Conservation (phyloP, 2,797 vertebrate genomes). For the Sebastes vulpes region DNA sequence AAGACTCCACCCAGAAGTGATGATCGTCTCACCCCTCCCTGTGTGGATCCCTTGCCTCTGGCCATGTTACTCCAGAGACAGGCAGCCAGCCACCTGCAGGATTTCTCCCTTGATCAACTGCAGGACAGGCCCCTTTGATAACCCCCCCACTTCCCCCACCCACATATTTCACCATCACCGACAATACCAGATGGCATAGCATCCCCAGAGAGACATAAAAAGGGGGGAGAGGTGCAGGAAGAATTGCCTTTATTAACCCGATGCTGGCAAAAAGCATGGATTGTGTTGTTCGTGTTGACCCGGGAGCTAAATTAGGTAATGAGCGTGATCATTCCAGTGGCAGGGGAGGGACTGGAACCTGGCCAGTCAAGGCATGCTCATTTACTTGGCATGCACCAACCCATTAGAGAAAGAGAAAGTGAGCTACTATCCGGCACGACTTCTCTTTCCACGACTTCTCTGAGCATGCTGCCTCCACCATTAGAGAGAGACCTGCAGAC, state of each 20-base stretch:
- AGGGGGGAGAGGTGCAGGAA: conserved; percentile 12
- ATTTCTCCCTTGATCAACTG: conserved; percentile 73
- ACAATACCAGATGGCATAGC: conserved; percentile 65
- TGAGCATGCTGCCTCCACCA: conserved; percentile 7
- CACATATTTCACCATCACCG: conserved; percentile 14
- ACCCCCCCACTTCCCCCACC: not conserved
- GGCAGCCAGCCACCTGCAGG: conserved; percentile 59
- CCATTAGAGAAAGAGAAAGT: conserved; percentile 57
- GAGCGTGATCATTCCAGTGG: conserved; percentile 62
- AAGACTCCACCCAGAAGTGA: conserved; percentile 30
- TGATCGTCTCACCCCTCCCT: not conserved
- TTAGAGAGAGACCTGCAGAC: conserved; percentile 33
- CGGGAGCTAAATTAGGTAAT: conserved; percentile 74
- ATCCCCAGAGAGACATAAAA: conserved; percentile 38
- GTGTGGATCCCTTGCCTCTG: conserved; percentile 44
- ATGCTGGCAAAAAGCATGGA: conserved; percentile 25
- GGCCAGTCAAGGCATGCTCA: conserved; percentile 44
- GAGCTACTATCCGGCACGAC: not conserved
- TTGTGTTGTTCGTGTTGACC: conserved; percentile 61
- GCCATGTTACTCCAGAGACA: conserved; percentile 53
- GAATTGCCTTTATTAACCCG: conserved; percentile 35
- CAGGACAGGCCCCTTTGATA: conserved; percentile 71
- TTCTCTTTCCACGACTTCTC: not conserved
- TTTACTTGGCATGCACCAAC: conserved; percentile 53
- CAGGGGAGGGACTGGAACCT: conserved; percentile 51